phyloP scores from a whole-genome alignment of 1,140 invertebrate species.

The Drosophila triauraria region DNA sequence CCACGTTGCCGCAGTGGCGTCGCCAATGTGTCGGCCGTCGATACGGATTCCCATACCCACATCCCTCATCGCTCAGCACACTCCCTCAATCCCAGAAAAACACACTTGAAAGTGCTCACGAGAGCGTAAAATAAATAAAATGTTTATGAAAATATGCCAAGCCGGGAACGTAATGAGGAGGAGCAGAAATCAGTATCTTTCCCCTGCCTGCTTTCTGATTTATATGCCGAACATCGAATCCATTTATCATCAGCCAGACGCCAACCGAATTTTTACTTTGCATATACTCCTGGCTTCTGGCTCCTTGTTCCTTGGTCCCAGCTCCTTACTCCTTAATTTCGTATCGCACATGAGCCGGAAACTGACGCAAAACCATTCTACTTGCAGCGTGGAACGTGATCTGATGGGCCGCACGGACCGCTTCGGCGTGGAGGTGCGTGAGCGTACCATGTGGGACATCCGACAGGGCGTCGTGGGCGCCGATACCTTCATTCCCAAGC shows the following conservation, averaged over 20 bases:
- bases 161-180: slow-evolving; percentile 50
- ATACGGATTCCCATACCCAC: slow-evolving; percentile 22
- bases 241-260: slow-evolving; percentile 73
- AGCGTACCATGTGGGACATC: slow-evolving; percentile 95
- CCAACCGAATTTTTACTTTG: slow-evolving; percentile 40
- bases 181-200: slow-evolving; percentile 54
- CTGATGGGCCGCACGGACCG: slow-evolving; percentile 91
- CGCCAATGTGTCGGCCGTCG: slow-evolving; percentile 55
- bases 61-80: background rate
- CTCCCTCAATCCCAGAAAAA: slow-evolving; percentile 7
- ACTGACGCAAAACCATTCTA: slow-evolving; percentile 33
- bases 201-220: slow-evolving; percentile 54
- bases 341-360: slow-evolving; percentile 33
- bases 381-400: slow-evolving; percentile 88
- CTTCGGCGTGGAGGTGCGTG: slow-evolving; percentile 93
- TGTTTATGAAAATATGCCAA: slow-evolving; percentile 63
- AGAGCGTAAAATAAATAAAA: slow-evolving; percentile 71
- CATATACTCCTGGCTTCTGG: slow-evolving; percentile 22
- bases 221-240: slow-evolving; percentile 80
- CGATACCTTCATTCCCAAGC: slow-evolving; percentile 95
- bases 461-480: slow-evolving; percentile 95
- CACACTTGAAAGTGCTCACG: slow-evolving; percentile 70
- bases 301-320: slow-evolving; percentile 10
- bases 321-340: slow-evolving; percentile 57
- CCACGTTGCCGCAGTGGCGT: slow-evolving; percentile 54